These are phyloP conservation scores for Crotophaga sulcirostris DNA, from an alignment of 2,113 vertebrate species.

Conservation along the genomic window DNA sequence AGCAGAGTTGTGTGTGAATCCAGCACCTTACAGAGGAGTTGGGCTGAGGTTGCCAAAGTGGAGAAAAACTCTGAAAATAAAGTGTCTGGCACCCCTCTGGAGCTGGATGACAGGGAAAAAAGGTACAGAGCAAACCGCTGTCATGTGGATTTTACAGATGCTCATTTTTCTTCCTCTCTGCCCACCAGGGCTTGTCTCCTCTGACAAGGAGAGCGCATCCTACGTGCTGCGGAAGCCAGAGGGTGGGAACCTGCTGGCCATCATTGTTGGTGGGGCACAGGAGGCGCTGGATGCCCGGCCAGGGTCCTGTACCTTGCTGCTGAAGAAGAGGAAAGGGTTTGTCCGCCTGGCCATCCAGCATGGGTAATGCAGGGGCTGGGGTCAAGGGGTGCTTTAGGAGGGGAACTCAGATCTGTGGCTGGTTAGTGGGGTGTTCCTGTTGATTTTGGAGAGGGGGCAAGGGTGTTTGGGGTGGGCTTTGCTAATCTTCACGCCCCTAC, in stretches of 20 bases:
- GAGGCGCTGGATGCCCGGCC: conserved; percentile 90
- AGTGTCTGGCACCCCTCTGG: not conserved
- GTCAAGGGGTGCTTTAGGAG: not conserved
- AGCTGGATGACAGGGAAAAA: not conserved
- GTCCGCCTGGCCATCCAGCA: conserved; percentile 86
- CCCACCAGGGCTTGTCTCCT: conserved; percentile 84
- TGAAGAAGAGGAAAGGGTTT: conserved; percentile 91
- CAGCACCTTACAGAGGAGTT: not conserved
- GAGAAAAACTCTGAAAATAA: not conserved
- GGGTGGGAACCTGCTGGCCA: conserved; percentile 80
- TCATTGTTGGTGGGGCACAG: conserved; percentile 86
- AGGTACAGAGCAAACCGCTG: not conserved
- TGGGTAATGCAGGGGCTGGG: conserved; percentile 75
- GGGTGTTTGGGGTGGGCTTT: not conserved
- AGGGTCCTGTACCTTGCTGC: conserved; percentile 79
- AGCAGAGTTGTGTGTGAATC: not conserved
- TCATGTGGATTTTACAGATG: not conserved
- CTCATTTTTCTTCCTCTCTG: not conserved
- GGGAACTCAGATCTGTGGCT: fast-evolving
- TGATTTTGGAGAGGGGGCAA: not conserved
- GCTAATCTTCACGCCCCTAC: not conserved
- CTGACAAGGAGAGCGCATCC: conserved; percentile 82
- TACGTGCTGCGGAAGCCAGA: conserved; percentile 71
- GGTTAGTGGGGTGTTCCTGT: not conserved
- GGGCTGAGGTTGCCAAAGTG: not conserved